Conservation (phyloP, 2,888 invertebrate genomes). For the Mimas tiliae region DNA sequence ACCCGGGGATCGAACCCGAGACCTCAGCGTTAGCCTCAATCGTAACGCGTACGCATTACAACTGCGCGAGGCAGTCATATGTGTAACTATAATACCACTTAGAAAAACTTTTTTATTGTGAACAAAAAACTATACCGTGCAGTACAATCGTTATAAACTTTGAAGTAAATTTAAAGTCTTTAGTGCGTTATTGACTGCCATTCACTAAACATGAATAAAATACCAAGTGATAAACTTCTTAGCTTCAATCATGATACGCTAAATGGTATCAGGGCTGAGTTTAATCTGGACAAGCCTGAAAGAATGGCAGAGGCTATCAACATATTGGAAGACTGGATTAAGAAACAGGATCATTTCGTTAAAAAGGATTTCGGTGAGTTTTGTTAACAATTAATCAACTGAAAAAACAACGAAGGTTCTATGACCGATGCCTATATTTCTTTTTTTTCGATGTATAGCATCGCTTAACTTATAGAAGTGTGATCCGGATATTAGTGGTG, state of each 20-base stretch:
- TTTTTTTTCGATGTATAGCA: too few relatives aligned
- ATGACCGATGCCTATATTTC: too few relatives aligned
- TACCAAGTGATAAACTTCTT: slow-evolving; percentile 37
- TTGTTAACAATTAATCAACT: neutral
- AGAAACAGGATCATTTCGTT: slow-evolving; percentile 45
- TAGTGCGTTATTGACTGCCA: neutral
- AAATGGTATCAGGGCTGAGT: slow-evolving; percentile 39
- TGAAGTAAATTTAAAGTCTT: neutral
- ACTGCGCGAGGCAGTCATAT: too few relatives aligned
- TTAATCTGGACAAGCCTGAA: slow-evolving; percentile 48
- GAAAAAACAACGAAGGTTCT: neutral
- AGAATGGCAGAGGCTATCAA: slow-evolving; percentile 49
- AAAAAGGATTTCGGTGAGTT: slow-evolving; percentile 45
- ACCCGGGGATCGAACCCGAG: too few relatives aligned
- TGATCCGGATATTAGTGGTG: too few relatives aligned
- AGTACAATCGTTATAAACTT: slow-evolving; percentile 3
- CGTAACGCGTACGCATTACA: too few relatives aligned
- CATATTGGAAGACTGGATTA: slow-evolving; percentile 51
- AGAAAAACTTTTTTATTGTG: too few relatives aligned
- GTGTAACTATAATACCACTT: too few relatives aligned
- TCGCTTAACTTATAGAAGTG: too few relatives aligned
- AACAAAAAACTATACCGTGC: too few relatives aligned
- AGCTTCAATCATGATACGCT: slow-evolving; percentile 44
- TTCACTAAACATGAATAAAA: slow-evolving; percentile 32
- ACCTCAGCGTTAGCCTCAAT: too few relatives aligned